Percentiles rank a stretch among this genome's conserved stretches.
Evolutionary conservation across 2,888 invertebrate genomes (phyloP).

Genomic region (Rhyacophila evoluta): DNA sequence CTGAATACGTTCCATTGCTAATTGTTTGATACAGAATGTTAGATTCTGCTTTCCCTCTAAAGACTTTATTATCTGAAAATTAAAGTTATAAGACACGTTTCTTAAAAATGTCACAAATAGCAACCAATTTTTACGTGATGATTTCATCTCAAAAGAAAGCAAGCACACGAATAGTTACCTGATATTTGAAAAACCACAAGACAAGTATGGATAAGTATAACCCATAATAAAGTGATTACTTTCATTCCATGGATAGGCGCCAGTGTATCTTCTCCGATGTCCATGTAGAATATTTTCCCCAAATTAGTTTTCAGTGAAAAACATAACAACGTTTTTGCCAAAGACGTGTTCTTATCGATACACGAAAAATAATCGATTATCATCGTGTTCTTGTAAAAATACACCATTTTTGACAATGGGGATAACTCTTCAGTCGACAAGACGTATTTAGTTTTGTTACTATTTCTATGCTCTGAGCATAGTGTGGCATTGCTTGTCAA

Average conservation of each 20-base stretch:
- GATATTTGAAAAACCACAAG: conserved; percentile 76
- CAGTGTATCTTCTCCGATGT: conserved; percentile 67
- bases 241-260: conserved; percentile 73
- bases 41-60: conserved; percentile 61
- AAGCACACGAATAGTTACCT: too few relatives aligned
- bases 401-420: neutral
- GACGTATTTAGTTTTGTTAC: conserved; percentile 47
- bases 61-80: conserved; percentile 65
- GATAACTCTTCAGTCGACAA: conserved; percentile 39
- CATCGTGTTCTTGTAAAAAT: conserved; percentile 22
- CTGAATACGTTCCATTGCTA: conserved; percentile 70
- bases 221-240: conserved; percentile 75
- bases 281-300: conserved; percentile 65
- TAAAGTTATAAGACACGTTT: too few relatives aligned
- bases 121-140: too few relatives aligned
- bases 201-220: conserved; percentile 74
- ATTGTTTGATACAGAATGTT: conserved; percentile 68
- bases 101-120: too few relatives aligned
- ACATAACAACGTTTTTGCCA: conserved; percentile 62
- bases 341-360: conserved; percentile 57
- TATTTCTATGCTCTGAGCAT: conserved; percentile 25
- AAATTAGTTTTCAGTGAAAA: conserved; percentile 65
- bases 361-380: neutral
- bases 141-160: too few relatives aligned
- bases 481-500: conserved; percentile 48